phyloP scores from a whole-genome alignment of 2,888 invertebrate genomes.

The Cataglyphis rosenhaueri region DNA sequence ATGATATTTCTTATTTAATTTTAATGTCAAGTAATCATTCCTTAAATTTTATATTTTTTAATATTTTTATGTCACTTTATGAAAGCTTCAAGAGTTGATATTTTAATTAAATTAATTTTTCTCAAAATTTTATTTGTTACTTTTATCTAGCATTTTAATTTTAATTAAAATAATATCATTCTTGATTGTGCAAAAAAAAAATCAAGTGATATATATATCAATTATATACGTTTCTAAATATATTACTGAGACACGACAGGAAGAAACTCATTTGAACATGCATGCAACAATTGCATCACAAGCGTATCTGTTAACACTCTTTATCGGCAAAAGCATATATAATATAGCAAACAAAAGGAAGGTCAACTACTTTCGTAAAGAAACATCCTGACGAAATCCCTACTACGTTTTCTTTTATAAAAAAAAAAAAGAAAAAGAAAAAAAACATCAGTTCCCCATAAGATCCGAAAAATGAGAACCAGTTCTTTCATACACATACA shows the following conservation, averaged over 20 bases:
- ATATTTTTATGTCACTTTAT: not conserved
- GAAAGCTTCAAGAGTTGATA: not conserved
- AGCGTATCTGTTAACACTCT: conserved; percentile 1
- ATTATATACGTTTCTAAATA: not conserved
- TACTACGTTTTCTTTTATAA: not conserved
- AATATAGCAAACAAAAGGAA: not conserved
- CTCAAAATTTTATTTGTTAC: not conserved
- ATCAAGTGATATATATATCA: not conserved
- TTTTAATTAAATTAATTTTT: not conserved
- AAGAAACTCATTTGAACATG: conserved; percentile 12
- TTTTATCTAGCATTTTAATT: not conserved
- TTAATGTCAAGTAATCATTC: not conserved
- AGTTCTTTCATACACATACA: not conserved
- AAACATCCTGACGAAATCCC: not conserved
- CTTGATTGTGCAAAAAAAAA: not conserved
- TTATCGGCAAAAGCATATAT: not conserved
- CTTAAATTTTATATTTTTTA: not conserved
- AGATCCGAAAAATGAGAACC: not conserved
- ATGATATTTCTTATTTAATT: not conserved
- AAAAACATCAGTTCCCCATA: not conserved
- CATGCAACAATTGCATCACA: conserved; percentile 48
- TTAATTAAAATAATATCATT: not conserved
- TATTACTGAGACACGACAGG: not conserved
- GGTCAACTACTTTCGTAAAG: not conserved
- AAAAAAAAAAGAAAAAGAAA: not conserved